These are phyloP conservation scores for Callopanchax toddi DNA, from an alignment of 2,113 vertebrate genomes.

Conservation along the genomic window DNA sequence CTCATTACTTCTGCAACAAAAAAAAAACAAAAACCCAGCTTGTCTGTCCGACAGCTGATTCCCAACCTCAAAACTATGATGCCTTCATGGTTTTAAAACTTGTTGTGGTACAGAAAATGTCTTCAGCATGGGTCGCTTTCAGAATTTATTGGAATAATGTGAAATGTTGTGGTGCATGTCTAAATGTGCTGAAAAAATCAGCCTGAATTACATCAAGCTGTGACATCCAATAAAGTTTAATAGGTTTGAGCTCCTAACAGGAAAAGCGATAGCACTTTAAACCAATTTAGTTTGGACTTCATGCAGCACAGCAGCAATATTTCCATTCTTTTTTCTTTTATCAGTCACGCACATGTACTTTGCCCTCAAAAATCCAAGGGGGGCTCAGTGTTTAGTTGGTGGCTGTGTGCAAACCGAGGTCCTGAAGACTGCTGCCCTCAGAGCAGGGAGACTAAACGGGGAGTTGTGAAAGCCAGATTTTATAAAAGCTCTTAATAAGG, in stretches of 20 bases:
- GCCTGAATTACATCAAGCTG: conserved; percentile 64
- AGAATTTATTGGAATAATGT: conserved; percentile 26
- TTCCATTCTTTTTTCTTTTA: conserved; percentile 53
- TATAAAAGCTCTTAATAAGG: conserved; percentile 77
- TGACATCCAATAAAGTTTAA: conserved; percentile 60
- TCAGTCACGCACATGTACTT: conserved; percentile 58
- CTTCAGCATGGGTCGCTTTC: conserved; percentile 18
- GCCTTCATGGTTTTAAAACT: conserved; percentile 32
- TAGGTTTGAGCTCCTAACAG: conserved; percentile 49
- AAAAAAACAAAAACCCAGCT: conserved; percentile 33
- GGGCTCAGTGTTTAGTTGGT: conserved; percentile 47
- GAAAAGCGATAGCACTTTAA: conserved; percentile 51
- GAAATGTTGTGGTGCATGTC: conserved; percentile 43
- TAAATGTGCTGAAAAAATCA: conserved; percentile 42
- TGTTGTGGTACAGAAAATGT: conserved; percentile 16
- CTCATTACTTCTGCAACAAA: conserved; percentile 24
- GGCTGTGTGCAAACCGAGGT: conserved; percentile 52
- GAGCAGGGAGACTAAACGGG: conserved; percentile 36
- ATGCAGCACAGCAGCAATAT: conserved; percentile 46
- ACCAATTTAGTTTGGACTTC: conserved; percentile 42
- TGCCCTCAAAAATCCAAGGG: conserved; percentile 18
- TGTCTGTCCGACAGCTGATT: conserved; percentile 46
- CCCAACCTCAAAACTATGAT: conserved; percentile 13
- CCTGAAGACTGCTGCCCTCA: conserved; percentile 54
- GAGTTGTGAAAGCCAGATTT: conserved; percentile 73